These are phyloP conservation scores for Drosophila simulans DNA, from an alignment of 1,140 invertebrate genomes.

Conservation along the genomic window DNA sequence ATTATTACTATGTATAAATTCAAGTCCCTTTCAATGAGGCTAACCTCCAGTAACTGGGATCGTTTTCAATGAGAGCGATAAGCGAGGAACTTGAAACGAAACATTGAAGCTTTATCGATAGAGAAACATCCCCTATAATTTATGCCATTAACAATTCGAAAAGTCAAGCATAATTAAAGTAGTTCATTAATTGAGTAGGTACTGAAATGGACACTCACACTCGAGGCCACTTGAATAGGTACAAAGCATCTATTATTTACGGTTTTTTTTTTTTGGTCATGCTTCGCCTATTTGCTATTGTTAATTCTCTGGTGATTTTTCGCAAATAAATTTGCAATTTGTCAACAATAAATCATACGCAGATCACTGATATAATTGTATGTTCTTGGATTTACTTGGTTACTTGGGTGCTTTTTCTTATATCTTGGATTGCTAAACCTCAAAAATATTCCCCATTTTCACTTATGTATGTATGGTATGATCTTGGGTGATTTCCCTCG, in stretches of 20 bases:
- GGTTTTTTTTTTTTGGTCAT: conserved; percentile 23
- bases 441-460: neutral
- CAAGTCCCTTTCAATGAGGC: neutral
- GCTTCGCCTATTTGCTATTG: conserved; percentile 28
- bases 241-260: neutral
- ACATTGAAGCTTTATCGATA: conserved; percentile 11
- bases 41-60: conserved; percentile 37
- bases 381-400: neutral
- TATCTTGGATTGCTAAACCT: neutral
- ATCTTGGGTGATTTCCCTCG: conserved; percentile 13
- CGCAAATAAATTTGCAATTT: conserved; percentile 15
- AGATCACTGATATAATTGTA: no score
- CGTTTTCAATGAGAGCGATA: conserved; percentile 35
- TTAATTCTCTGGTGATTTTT: conserved; percentile 2
- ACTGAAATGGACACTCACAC: conserved; percentile 24
- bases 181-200: conserved; percentile 40
- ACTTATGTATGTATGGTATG: neutral
- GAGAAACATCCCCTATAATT: conserved; percentile 22
- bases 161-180: conserved; percentile 48
- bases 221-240: conserved; percentile 10
- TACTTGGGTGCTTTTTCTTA: neutral
- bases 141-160: conserved; percentile 22
- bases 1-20: no score
- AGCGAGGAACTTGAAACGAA: conserved; percentile 24
- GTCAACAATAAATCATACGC: neutral